Evolutionary conservation across 2,888 invertebrate genomes (phyloP).

Genomic region (Lordiphosa fenestrarum): DNA sequence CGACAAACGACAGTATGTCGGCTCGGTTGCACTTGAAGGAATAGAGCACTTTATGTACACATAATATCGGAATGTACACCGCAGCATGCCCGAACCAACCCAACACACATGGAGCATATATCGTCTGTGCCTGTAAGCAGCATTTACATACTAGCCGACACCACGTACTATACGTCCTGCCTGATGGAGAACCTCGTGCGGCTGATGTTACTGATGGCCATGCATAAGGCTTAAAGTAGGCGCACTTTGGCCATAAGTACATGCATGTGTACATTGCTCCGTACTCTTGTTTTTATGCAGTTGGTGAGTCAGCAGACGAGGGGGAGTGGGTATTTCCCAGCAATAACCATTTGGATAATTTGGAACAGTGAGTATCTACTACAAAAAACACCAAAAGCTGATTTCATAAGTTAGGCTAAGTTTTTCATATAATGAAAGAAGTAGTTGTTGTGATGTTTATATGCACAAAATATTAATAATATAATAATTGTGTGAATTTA

Average conservation of each 20-base stretch:
- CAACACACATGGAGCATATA: slow-evolving; percentile 32
- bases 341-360: slow-evolving; percentile 9
- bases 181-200: slow-evolving; percentile 24
- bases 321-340: slow-evolving; percentile 25
- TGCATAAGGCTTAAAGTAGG: slow-evolving; percentile 40
- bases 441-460: no score
- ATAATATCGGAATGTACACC: slow-evolving; percentile 61
- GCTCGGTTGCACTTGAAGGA: slow-evolving; percentile 25
- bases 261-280: slow-evolving; percentile 17
- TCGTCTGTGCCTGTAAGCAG: slow-evolving; percentile 66
- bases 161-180: slow-evolving; percentile 45
- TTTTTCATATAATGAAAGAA: no score
- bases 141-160: slow-evolving; percentile 66
- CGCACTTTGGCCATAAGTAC: slow-evolving; percentile 32
- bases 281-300: slow-evolving; percentile 15
- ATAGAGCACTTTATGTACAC: slow-evolving; percentile 58
- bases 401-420: no score
- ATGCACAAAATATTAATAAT: no score
- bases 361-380: slow-evolving; percentile 17
- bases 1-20: slow-evolving; percentile 18
- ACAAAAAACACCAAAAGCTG: not conserved
- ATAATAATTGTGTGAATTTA: no score
- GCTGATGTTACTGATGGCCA: slow-evolving; percentile 16
- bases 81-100: slow-evolving; percentile 35
- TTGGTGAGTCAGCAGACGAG: slow-evolving; percentile 32